Conservation (phyloP, 1,140 invertebrate genomes). For the Tribolium madens region DNA sequence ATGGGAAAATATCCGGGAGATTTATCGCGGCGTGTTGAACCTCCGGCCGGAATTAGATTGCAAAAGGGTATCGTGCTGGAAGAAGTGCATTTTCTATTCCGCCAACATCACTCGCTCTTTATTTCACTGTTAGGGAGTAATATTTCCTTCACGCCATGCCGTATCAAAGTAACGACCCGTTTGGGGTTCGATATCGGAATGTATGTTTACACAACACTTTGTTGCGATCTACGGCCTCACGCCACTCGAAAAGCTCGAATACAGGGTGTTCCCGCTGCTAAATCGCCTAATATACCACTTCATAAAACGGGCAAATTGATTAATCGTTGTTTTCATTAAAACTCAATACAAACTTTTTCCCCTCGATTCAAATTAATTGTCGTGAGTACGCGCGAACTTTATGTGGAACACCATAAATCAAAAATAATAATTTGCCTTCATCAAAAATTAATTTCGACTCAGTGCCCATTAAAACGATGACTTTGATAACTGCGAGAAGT, state of each 20-base stretch:
- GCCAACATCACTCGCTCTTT: constrained; percentile 36
- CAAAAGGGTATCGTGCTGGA: background rate
- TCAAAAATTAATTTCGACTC: constrained; percentile 38
- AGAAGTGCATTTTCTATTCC: constrained; percentile 35
- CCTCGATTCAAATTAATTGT: constrained; percentile 20
- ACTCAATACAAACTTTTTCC: constrained; percentile 17
- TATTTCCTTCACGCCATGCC: constrained; percentile 45
- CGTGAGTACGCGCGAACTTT: constrained; percentile 21
- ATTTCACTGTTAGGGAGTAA: constrained; percentile 32
- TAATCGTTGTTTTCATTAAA: constrained; percentile 34
- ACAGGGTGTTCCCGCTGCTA: background rate
- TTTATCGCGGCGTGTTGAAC: background rate
- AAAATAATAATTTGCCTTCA: constrained; percentile 39
- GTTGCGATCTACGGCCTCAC: constrained; percentile 4
- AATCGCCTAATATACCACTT: background rate
- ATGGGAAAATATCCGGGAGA: constrained; percentile 34
- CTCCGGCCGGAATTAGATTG: constrained; percentile 24
- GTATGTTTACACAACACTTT: constrained; percentile 48
- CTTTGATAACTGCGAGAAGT: constrained; percentile 16
- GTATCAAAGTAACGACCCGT: constrained; percentile 46
- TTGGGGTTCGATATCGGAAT: constrained; percentile 45
- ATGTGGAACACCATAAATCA: constrained; percentile 30
- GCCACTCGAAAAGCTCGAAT: background rate
- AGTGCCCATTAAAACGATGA: constrained; percentile 23
- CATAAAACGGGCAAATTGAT: constrained; percentile 7